A percentile compares a stretch with the other conserved stretches of the same genome.
Evolutionary conservation across 2,888 invertebrate species (phyloP).

Genomic region (Diloba caeruleocephala): DNA sequence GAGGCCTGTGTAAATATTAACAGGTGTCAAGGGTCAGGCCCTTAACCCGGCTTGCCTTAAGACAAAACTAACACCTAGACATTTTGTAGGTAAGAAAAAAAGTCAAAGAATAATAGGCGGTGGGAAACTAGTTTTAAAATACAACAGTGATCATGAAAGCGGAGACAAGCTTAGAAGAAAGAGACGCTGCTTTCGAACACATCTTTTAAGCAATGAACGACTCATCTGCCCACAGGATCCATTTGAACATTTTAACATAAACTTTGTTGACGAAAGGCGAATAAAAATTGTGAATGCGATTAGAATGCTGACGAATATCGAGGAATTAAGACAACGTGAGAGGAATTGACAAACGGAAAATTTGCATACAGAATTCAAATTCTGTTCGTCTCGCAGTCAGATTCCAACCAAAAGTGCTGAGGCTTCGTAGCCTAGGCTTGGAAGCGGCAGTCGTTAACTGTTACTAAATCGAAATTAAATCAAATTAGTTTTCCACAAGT

Average conservation of each 20-base stretch:
- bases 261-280: constrained; percentile 23
- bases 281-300: constrained; percentile 30
- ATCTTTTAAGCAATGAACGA: constrained; percentile 29
- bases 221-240: constrained; percentile 3
- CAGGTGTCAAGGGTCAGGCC: too few relatives aligned
- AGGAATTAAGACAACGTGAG: constrained; percentile 36
- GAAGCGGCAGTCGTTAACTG: constrained; percentile 12
- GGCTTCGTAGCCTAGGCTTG: constrained; percentile 35
- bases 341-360: constrained; percentile 45
- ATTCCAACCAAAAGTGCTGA: constrained; percentile 22
- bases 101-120: constrained; percentile 14
- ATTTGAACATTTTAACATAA: constrained; percentile 11
- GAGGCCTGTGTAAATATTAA: constrained; percentile 54
- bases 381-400: constrained; percentile 18
- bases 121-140: constrained; percentile 17
- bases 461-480: constrained; percentile 22
- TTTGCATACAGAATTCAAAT: constrained; percentile 51
- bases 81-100: constrained; percentile 7
- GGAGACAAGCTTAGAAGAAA: constrained; percentile 12
- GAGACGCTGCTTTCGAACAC: constrained; percentile 11
- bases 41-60: constrained; percentile 6
- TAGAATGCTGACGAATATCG: constrained; percentile 41
- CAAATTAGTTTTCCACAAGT: constrained; percentile 19
- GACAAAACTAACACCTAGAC: constrained; percentile 7
- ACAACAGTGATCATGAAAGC: constrained; percentile 23